Percentiles rank a stretch among this genome's conserved stretches.
Conservation (phyloP, 2,888 invertebrate species). For the Tenthredo amoena region DNA sequence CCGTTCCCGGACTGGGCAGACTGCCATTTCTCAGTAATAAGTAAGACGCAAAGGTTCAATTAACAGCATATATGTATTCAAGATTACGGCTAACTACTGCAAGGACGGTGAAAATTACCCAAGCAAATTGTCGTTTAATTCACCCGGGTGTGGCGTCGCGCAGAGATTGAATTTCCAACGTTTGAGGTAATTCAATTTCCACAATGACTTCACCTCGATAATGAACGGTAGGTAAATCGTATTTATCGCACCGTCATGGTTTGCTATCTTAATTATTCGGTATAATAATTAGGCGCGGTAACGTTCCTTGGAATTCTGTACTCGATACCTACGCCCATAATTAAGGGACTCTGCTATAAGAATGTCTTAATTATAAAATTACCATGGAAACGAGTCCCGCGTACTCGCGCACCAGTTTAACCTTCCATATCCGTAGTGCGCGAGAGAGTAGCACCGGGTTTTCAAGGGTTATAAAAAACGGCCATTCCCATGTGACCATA, state of each 20-base stretch:
- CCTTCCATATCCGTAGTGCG: neutral
- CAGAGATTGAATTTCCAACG: neutral
- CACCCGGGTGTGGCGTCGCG: neutral
- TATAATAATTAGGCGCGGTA: slow-evolving; percentile 35
- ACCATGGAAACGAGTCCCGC: slow-evolving; percentile 50
- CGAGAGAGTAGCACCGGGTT: neutral
- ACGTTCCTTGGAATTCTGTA: neutral
- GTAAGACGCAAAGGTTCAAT: slow-evolving; percentile 41
- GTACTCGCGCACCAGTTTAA: neutral
- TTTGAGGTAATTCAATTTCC: neutral
- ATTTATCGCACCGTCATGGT: slow-evolving; percentile 32
- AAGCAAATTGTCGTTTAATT: slow-evolving; percentile 16
- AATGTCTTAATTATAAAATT: slow-evolving; percentile 68
- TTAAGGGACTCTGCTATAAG: slow-evolving; percentile 41
- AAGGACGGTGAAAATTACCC: neutral
- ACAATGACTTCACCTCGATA: neutral
- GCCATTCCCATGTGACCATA: neutral
- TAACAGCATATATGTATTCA: slow-evolving; percentile 34
- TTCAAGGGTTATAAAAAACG: neutral
- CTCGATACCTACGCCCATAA: slow-evolving; percentile 6
- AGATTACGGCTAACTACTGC: slow-evolving; percentile 23
- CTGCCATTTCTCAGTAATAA: slow-evolving; percentile 39
- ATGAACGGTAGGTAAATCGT: neutral
- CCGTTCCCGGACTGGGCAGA: slow-evolving; percentile 57
- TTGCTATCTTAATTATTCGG: slow-evolving; percentile 39